Evolutionary conservation across 2,888 invertebrate genomes (phyloP).

Genomic region (Archips xylosteana): DNA sequence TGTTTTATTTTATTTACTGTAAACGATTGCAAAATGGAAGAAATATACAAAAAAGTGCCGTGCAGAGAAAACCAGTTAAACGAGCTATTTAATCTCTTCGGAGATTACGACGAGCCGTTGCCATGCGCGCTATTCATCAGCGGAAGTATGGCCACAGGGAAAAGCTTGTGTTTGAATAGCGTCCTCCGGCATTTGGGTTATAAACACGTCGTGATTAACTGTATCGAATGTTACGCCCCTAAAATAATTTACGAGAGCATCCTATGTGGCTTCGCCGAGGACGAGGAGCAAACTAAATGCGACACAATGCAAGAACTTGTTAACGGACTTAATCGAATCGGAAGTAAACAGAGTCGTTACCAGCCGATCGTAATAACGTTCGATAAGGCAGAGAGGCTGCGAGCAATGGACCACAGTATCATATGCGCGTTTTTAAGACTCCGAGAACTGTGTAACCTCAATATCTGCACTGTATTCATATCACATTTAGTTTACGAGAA

Average conservation of each 20-base stretch:
- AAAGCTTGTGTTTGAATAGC: conserved; percentile 88
- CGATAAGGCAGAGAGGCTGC: conserved; percentile 92
- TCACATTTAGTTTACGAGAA: conserved; percentile 94
- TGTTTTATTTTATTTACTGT: conserved; percentile 16
- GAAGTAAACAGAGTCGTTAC: conserved; percentile 55
- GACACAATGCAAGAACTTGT: conserved; percentile 90
- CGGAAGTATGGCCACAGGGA: conserved; percentile 94
- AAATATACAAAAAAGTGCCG: conserved; percentile 73
- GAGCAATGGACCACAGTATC: conserved; percentile 90
- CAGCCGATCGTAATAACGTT: conserved; percentile 88
- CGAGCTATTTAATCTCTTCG: conserved; percentile 80
- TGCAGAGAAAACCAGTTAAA: conserved; percentile 81
- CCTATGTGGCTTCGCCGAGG: conserved; percentile 84
- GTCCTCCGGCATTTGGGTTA: conserved; percentile 86
- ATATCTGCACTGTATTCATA: conserved; percentile 91
- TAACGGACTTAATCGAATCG: conserved; percentile 71
- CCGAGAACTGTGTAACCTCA: conserved; percentile 89
- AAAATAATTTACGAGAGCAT: conserved; percentile 92
- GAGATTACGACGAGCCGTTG: conserved; percentile 86
- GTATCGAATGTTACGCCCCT: conserved; percentile 92
- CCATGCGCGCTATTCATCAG: conserved; percentile 90
- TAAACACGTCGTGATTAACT: conserved; percentile 89
- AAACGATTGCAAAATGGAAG: conserved; percentile 73
- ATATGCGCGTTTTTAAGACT: conserved; percentile 90
- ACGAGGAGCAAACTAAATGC: conserved; percentile 81